Conservation (phyloP, 2,888 invertebrate species). For the Nomada goodeniana region DNA sequence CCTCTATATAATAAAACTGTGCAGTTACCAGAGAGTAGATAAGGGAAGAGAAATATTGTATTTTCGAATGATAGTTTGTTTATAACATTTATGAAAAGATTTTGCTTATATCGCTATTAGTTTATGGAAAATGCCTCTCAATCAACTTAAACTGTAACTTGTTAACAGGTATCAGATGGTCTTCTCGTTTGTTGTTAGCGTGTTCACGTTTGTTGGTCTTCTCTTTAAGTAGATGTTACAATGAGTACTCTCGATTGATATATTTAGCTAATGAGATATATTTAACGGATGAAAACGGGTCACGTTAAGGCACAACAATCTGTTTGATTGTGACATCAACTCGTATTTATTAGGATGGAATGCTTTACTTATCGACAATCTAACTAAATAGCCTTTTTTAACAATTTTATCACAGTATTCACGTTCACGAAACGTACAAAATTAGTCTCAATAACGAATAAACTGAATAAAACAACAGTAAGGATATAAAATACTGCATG, state of each 20-base stretch:
- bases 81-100: too few species aligned
- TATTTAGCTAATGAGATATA: conserved; percentile 63
- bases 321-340: conserved; percentile 61
- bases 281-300: conserved; percentile 64
- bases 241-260: conserved; percentile 55
- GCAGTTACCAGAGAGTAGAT: too few species aligned
- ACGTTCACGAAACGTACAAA: too few species aligned
- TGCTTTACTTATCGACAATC: conserved; percentile 18
- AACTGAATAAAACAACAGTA: too few species aligned
- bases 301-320: conserved; percentile 64
- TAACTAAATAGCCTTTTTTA: not conserved
- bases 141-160: too few species aligned
- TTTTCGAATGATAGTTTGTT: too few species aligned
- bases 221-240: conserved; percentile 36
- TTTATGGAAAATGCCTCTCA: too few species aligned
- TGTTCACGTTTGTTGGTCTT: not conserved
- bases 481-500: not conserved
- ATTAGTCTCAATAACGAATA: too few species aligned
- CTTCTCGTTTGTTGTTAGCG: not conserved
- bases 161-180: not conserved
- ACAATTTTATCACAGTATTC: not conserved
- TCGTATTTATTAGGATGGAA: conserved; percentile 54
- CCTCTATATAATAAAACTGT: too few species aligned
- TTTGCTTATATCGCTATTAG: too few species aligned
- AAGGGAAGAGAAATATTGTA: too few species aligned